Base-by-base conservation (phyloP, 2,888 invertebrate species). In the Philhelius pedissequus region DNA sequence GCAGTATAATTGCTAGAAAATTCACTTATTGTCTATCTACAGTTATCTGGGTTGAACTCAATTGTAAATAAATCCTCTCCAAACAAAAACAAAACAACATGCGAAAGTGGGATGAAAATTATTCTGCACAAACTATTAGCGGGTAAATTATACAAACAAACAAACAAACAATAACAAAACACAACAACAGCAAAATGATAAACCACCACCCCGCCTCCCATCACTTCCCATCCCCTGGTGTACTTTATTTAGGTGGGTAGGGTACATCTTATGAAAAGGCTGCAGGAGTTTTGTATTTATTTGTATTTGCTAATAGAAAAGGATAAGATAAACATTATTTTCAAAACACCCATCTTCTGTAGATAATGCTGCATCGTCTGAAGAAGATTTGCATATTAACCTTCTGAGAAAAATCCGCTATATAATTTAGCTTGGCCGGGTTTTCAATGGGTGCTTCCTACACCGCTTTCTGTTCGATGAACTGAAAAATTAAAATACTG, bases 401-500 rank as follows among this genome's bases (percentile, higher is more conserved):
- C 68, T 56, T 48, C 20, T 9, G 52, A 25, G 60, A 52, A 45
- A 52, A 15, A 25, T 11, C 32, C 62, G 1, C 1, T 8, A 25
- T 45, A 62, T n/a, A 32, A 30, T 3, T 13, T 27, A 13, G 45
- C 20, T 52, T 54, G n/a, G 40, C 15, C 13, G 70, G 70, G 27
- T 25, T 70, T 35, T 58, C 40, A 22, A 43, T 27, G 2, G 15
- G 15, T 52, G 9, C 18, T 32, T 22, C 32, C 30, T 20, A 30
- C 48, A 45, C 11, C 18, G 35, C 45, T 15, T 64, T 40, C 25
- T 68, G 76, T 75, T 70, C 76, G 75, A 76, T 84, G 79, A 76
- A 80, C 70, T 66, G 76, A 76, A 68, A 80, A 84, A 84, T 84
- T 80, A 73, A 84, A 84, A 84, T 84, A 71, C 75, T 75, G 35